Evolutionary conservation across 2,888 invertebrate genomes (phyloP).

Genomic region (Macrosiphum euphorbiae): DNA sequence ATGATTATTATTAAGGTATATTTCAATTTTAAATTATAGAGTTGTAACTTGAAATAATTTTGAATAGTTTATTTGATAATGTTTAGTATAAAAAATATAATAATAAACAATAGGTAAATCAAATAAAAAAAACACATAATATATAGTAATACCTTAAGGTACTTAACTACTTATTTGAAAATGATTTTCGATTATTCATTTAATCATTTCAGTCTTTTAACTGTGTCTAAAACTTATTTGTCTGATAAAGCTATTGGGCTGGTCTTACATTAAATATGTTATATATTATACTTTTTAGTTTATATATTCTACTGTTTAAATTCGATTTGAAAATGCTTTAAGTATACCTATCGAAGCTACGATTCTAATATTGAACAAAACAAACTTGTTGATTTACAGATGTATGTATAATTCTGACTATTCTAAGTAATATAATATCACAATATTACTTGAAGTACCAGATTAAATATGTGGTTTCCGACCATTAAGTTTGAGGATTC

Average conservation of each 20-base stretch:
- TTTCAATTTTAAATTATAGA: too few species aligned
- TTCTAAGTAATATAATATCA: not conserved
- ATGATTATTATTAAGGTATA: too few species aligned
- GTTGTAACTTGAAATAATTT: too few species aligned
- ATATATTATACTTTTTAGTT: not conserved
- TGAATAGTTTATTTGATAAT: too few species aligned
- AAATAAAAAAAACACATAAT: too few species aligned
- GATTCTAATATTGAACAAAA: not conserved
- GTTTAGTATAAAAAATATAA: too few species aligned
- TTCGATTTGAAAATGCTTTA: not conserved
- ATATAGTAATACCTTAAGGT: too few species aligned
- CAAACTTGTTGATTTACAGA: not conserved
- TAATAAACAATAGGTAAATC: too few species aligned
- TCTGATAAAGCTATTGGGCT: not conserved
- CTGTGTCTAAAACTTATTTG: not conserved
- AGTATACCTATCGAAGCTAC: not conserved
- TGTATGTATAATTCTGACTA: not conserved
- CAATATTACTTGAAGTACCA: not conserved
- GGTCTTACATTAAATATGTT: not conserved
- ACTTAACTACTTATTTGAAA: not conserved
- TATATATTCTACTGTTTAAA: not conserved
- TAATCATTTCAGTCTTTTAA: not conserved
- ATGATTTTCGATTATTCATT: not conserved
- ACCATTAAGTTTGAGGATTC: not conserved
- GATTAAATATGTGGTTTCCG: not conserved